Evolutionary conservation across 1,140 invertebrate genomes (phyloP), one percentile per base, ranked within the genome.

Genomic region (Drosophila lacertosa): DNA sequence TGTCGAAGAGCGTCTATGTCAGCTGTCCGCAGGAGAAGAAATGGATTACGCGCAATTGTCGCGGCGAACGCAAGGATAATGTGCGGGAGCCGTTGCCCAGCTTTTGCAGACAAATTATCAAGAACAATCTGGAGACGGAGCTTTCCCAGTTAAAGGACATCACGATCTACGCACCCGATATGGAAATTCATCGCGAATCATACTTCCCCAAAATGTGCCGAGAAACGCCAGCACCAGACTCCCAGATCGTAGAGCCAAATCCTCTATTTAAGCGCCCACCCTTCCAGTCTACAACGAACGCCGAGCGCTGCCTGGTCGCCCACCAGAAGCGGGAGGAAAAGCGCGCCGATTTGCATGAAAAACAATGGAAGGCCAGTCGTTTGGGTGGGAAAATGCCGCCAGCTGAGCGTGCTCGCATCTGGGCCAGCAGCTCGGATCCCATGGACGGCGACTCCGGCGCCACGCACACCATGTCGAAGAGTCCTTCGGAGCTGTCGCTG

Each of bases 181-280:
- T 54, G 4, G 2, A 18, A 2, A 9, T 78, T 4, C 3, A 69
- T 6, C 74, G 50, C 6, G 29, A 78, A 20, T 74, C 51, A 1
- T 88, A 88, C 66, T 89, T 45, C 20, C 70, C 65, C 39, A 86
- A 86, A 3, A 3, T 86, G 37, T 77, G 59, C 62, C 63, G 74
- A 15, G 15, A 55, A 5, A 32, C 22, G 5, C 24, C 22, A 0
- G 6, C 45, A 2, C 15, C 40, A 3, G 20, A 10, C 16, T 10
- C 15, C 0, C 7, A 20, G 6, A 13, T 11, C 9, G 18, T 16
- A 0, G 47, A 45, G 2, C 4, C 18, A 29, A 9, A 37, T 15
- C 7, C 13, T 10, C 51, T 2, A 3, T 54, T 16, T 3, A 15
- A 40, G 15, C 51, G 51, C 5, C 35, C 35, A 0, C 13, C 20